These are phyloP conservation scores for Drosophila helvetica DNA, from an alignment of 2,888 invertebrate genomes.

Conservation along the genomic window DNA sequence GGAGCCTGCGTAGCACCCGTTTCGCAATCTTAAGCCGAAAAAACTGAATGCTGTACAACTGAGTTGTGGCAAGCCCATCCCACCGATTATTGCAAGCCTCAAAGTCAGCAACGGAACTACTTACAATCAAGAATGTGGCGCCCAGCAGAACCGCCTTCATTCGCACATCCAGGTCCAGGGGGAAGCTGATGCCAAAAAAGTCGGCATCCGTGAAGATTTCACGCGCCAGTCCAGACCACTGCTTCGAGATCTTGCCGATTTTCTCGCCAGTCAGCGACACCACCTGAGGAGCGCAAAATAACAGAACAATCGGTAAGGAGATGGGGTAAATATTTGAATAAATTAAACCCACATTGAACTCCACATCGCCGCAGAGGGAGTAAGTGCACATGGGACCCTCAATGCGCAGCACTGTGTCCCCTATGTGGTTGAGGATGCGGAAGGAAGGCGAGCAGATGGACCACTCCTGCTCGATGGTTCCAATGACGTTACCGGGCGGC, in stretches of 20 bases:
- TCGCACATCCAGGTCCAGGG: slow-evolving; percentile 93
- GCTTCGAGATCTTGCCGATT: slow-evolving; percentile 94
- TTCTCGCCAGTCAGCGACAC: slow-evolving; percentile 90
- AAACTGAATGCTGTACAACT: slow-evolving; percentile 51
- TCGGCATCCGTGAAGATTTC: slow-evolving; percentile 94
- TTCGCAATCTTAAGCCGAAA: slow-evolving; percentile 49
- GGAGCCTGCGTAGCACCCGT: slow-evolving; percentile 50
- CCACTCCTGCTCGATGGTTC: slow-evolving; percentile 91
- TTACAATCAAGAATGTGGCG: slow-evolving; percentile 92
- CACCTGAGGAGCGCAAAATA: slow-evolving; percentile 85
- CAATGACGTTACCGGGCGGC: slow-evolving; percentile 89
- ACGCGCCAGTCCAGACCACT: slow-evolving; percentile 93
- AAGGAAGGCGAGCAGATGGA: slow-evolving; percentile 90
- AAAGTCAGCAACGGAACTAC: slow-evolving; percentile 69
- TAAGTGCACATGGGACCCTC: slow-evolving; percentile 92
- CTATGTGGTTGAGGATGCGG: slow-evolving; percentile 89
- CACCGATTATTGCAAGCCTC: neutral
- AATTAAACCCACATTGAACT: slow-evolving; percentile 88
- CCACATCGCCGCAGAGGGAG: slow-evolving; percentile 92
- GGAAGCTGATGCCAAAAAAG: slow-evolving; percentile 95
- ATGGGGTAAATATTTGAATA: neutral
- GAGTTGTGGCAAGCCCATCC: slow-evolving; percentile 1
- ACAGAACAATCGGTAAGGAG: neutral
- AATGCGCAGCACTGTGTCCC: slow-evolving; percentile 90
- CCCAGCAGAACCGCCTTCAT: slow-evolving; percentile 92